A percentile compares a stretch with the other conserved stretches of the same genome.
phyloP scores from a whole-genome alignment of 2,888 invertebrate genomes.

The Nemapogon koenigi region DNA sequence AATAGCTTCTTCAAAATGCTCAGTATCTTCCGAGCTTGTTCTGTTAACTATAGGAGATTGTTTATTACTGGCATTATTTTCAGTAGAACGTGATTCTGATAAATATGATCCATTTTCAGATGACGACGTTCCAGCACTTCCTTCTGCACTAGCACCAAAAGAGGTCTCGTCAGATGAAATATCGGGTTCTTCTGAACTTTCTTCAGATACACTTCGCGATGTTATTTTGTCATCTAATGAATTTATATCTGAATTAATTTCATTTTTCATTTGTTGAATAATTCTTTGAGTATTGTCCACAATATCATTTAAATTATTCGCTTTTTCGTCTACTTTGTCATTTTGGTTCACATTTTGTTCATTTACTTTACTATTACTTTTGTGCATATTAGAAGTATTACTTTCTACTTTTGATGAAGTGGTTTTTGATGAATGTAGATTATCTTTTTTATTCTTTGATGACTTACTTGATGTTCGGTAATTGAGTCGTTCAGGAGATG shows the following conservation, averaged over 20 bases:
- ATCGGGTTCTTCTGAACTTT: constrained; percentile 32
- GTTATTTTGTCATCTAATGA: constrained; percentile 47
- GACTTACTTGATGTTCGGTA: no score
- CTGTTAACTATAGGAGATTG: constrained; percentile 21
- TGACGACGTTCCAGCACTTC: constrained; percentile 42
- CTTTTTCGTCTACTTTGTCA: constrained; percentile 29
- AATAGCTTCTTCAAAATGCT: constrained; percentile 56
- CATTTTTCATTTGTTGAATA: constrained; percentile 71
- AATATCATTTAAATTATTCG: constrained; percentile 53
- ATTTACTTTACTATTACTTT: no score
- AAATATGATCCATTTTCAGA: constrained; percentile 38
- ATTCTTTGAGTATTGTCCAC: constrained; percentile 67
- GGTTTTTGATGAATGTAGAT: no score
- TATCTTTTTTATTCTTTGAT: no score
- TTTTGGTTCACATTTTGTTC: no score
- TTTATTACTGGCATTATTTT: constrained; percentile 9
- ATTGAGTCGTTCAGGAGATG: no score
- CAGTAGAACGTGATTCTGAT: constrained; percentile 21
- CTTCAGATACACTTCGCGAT: constrained; percentile 51
- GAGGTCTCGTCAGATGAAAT: constrained; percentile 45
- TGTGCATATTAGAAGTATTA: no score
- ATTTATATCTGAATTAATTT: constrained; percentile 67
- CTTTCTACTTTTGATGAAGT: no score
- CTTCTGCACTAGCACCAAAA: constrained; percentile 47
- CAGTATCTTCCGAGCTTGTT: constrained; percentile 55